These are phyloP conservation scores for Gulo gulo DNA, from an alignment of 2,113 vertebrate genomes.

Conservation along the genomic window DNA sequence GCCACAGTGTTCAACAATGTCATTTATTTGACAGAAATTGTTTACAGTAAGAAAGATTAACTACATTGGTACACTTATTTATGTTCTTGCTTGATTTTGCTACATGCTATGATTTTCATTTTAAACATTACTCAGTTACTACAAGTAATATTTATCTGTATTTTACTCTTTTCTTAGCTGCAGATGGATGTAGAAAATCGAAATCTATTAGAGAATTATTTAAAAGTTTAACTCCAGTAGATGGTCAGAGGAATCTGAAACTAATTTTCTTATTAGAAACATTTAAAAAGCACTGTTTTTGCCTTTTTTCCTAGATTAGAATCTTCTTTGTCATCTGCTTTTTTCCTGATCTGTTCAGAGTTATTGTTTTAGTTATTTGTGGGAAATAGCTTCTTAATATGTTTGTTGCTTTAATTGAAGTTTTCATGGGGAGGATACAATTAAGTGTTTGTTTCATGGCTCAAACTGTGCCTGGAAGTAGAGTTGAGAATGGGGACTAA, in stretches of 20 bases:
- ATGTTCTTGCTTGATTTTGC: constrained; percentile 15
- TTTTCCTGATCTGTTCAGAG: not conserved
- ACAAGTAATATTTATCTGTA: not conserved
- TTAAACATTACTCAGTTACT: constrained; percentile 7
- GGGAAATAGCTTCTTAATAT: constrained; percentile 20
- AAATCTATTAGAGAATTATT: constrained; percentile 17
- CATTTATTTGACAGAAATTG: not conserved
- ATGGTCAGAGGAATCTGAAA: constrained; percentile 14
- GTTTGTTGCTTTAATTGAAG: constrained; percentile 31
- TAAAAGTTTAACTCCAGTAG: constrained; percentile 26
- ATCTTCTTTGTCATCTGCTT: not conserved
- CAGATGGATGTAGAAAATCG: not conserved
- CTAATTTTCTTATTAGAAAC: constrained; percentile 1
- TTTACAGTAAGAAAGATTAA: not conserved
- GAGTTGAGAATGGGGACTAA: not conserved
- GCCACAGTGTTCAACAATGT: not conserved
- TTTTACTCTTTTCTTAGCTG: constrained; percentile 27
- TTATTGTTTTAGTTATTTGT: constrained; percentile 37
- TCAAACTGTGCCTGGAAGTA: not conserved
- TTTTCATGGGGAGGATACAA: not conserved
- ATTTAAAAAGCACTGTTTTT: constrained; percentile 28
- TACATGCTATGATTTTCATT: not conserved
- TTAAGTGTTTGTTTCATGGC: not conserved
- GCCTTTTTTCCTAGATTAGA: not conserved
- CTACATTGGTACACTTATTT: not conserved